Conservation (phyloP, 1,140 invertebrate genomes). For the Anastrepha obliqua region DNA sequence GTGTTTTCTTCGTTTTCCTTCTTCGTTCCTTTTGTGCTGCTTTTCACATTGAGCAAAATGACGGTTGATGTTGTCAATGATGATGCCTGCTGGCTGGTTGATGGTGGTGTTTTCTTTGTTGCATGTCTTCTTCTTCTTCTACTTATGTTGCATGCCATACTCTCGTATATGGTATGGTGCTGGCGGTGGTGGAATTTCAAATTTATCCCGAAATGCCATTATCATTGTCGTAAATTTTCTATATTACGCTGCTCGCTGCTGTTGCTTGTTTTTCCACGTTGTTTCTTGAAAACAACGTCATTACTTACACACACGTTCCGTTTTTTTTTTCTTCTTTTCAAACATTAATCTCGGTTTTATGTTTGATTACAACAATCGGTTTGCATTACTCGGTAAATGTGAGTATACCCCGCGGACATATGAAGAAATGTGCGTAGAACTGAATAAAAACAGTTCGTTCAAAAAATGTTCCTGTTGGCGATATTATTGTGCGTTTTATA, state of each 20-base stretch:
- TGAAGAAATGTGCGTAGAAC: background rate
- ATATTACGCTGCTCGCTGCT: background rate
- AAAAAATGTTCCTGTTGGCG: background rate
- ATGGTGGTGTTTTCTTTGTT: conserved; percentile 32
- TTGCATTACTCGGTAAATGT: too few species aligned
- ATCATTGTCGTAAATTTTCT: conserved; percentile 52
- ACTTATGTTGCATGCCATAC: background rate
- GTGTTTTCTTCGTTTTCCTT: background rate
- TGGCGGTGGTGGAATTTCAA: conserved; percentile 34
- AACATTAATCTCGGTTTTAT: conserved; percentile 26
- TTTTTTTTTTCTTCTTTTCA: background rate
- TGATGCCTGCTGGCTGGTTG: background rate
- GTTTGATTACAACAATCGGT: conserved; percentile 36
- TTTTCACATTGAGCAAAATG: background rate
- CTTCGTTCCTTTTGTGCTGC: conserved; percentile 28
- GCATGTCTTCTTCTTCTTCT: background rate
- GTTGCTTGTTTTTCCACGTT: background rate
- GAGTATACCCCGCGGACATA: background rate
- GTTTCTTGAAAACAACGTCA: conserved; percentile 32
- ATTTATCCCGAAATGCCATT: conserved; percentile 14
- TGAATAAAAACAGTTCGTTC: background rate
- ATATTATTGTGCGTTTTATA: background rate
- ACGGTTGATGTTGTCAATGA: background rate
- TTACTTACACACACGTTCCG: background rate
- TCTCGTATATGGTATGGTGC: background rate